Conservation (phyloP, 1,140 invertebrate species). For the Saccostrea glomerata region DNA sequence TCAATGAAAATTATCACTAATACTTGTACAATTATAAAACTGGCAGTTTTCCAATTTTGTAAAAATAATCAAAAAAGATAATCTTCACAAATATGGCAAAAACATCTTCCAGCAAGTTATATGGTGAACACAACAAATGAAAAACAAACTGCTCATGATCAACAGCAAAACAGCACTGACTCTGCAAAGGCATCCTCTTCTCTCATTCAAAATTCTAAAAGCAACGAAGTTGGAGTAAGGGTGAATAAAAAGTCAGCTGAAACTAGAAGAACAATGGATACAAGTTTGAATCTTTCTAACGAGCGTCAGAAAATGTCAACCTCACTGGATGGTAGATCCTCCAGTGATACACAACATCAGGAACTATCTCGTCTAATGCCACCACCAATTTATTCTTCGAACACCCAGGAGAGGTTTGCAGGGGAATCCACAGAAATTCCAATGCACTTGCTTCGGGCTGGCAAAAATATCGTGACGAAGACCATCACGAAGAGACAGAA, state of each 20-base stretch:
- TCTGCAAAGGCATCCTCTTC: background rate
- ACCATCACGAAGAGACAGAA: constrained; percentile 4
- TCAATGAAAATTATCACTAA: background rate
- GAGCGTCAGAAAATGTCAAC: background rate
- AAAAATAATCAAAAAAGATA: background rate
- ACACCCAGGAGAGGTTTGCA: background rate
- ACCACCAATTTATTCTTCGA: background rate
- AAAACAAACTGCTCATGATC: background rate
- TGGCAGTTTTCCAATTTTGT: background rate
- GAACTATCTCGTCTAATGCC: background rate
- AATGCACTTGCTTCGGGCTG: background rate
- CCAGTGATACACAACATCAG: background rate
- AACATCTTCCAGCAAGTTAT: constrained; percentile 15
- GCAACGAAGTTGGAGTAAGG: background rate
- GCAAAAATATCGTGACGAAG: background rate
- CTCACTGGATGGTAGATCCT: too few species aligned
- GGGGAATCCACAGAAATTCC: background rate
- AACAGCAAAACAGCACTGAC: background rate
- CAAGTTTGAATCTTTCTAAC: background rate
- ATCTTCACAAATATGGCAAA: background rate
- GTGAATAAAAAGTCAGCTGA: background rate
- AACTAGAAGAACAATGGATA: background rate
- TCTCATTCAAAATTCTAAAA: background rate
- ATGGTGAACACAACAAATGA: background rate
- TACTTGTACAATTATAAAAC: background rate